Conservation (phyloP, 2,888 invertebrate genomes). For the Synergus umbraculus region DNA sequence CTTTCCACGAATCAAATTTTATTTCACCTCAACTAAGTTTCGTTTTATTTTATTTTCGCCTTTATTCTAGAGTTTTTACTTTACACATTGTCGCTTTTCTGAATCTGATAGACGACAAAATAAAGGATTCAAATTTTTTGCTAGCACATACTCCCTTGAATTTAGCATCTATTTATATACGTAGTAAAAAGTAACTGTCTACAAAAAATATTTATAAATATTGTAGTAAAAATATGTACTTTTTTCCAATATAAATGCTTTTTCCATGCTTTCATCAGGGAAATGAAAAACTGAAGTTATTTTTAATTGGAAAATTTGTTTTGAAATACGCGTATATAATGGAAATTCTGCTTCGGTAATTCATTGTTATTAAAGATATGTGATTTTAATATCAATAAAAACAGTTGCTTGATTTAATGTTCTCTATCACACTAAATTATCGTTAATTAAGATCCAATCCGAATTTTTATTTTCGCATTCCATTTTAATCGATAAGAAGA, state of each 20-base stretch:
- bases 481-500: not conserved
- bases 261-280: too few relatives aligned
- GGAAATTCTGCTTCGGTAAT: too few relatives aligned
- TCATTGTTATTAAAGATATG: too few relatives aligned
- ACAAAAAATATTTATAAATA: too few relatives aligned
- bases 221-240: too few relatives aligned
- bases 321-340: too few relatives aligned
- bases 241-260: too few relatives aligned
- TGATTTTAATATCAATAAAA: not conserved
- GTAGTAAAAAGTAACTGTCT: too few relatives aligned
- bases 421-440: not conserved
- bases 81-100: conserved; percentile 39
- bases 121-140: not conserved
- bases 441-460: not conserved
- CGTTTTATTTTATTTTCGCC: conserved; percentile 60
- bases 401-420: not conserved
- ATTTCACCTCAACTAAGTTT: conserved; percentile 51
- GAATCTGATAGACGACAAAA: conserved; percentile 35
- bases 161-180: too few relatives aligned
- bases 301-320: too few relatives aligned
- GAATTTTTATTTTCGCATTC: not conserved
- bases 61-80: conserved; percentile 61
- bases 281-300: too few relatives aligned
- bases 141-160: too few relatives aligned
- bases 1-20: conserved; percentile 52